Evolutionary conservation across 2,797 vertebrate species (phyloP).

Genomic region (Scomberomorus guttatus): DNA sequence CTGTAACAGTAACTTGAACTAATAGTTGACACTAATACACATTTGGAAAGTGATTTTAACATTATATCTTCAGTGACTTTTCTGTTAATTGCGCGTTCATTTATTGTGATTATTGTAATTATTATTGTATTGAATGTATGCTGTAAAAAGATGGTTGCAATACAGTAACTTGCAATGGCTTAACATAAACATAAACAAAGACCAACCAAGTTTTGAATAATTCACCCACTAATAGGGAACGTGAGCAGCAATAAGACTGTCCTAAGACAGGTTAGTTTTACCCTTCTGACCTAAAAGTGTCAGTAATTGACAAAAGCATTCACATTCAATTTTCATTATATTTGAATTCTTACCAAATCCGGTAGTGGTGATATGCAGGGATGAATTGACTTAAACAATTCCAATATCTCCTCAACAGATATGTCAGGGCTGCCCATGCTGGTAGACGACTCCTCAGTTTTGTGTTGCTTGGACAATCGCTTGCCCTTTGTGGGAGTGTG

Average conservation of each 20-base stretch:
- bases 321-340: background rate
- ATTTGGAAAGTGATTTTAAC: background rate
- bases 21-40: background rate
- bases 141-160: background rate
- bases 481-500: slow-evolving; percentile 34
- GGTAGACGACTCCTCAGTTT: slow-evolving; percentile 4
- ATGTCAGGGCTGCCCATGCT: slow-evolving; percentile 29
- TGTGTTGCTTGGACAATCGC: slow-evolving; percentile 36
- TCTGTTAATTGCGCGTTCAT: background rate
- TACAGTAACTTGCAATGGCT: background rate
- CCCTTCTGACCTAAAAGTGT: too few species aligned
- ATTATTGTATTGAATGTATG: background rate
- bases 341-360: slow-evolving; percentile 67
- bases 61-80: background rate
- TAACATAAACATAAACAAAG: background rate
- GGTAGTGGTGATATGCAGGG: slow-evolving; percentile 91
- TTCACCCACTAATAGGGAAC: too few species aligned
- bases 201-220: too few species aligned
- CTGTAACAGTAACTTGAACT: background rate
- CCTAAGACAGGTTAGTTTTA: too few species aligned
- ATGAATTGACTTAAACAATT: slow-evolving; percentile 87
- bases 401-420: slow-evolving; percentile 83
- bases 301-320: background rate
- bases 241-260: too few species aligned
- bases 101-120: background rate